Conservation (phyloP, 1,140 invertebrate genomes). For the Drosophila sp. region DNA sequence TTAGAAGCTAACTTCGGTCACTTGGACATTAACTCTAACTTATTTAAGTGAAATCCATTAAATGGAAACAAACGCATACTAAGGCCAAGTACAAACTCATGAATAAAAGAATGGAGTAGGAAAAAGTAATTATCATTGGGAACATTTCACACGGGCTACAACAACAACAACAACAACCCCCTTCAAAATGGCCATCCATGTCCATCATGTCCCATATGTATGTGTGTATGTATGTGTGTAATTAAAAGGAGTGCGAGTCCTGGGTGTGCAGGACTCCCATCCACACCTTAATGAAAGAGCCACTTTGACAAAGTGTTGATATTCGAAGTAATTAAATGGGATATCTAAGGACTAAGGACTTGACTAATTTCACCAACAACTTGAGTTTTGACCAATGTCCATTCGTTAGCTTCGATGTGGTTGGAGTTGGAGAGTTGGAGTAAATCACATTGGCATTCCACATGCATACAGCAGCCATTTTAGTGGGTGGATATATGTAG, state of each 20-base stretch:
- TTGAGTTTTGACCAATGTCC: conserved; percentile 76
- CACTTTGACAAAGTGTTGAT: conserved; percentile 82
- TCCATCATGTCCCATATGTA: conserved; percentile 7
- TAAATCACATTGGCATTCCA: conserved; percentile 78
- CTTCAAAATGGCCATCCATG: background rate
- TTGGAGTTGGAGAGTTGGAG: conserved; percentile 41
- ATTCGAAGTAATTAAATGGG: conserved; percentile 79
- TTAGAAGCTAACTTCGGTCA: background rate
- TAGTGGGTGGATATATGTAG: background rate
- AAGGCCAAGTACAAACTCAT: conserved; percentile 49
- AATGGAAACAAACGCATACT: conserved; percentile 61
- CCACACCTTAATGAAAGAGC: conserved; percentile 61
- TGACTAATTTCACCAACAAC: conserved; percentile 68
- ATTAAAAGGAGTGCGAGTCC: conserved; percentile 46
- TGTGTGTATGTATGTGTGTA: conserved; percentile 34
- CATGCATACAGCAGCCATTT: conserved; percentile 24
- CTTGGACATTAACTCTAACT: conserved; percentile 48
- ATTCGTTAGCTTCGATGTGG: conserved; percentile 63
- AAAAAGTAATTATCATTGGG: conserved; percentile 71
- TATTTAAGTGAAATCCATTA: conserved; percentile 63
- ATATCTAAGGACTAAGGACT: conserved; percentile 41
- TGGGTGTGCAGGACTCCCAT: background rate
- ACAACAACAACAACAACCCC: conserved; percentile 12
- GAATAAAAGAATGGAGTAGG: conserved; percentile 61
- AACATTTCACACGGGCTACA: conserved; percentile 52